Evolutionary conservation across 2,888 invertebrate species (phyloP), one percentile per base, ranked within the genome.

Genomic region (Ceriagrion tenellum): DNA sequence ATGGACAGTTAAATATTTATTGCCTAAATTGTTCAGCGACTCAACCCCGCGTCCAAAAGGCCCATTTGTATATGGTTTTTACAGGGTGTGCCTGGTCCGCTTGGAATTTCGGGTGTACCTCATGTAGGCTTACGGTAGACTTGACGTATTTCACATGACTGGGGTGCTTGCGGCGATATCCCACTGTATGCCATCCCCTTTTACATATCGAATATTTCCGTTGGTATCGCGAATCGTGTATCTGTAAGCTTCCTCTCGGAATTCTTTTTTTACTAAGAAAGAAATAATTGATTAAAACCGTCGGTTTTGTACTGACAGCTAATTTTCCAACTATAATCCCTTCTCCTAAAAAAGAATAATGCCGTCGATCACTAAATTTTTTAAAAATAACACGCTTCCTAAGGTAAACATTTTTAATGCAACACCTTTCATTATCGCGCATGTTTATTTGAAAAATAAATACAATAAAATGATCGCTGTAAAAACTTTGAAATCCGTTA

Each of bases 371-470:
- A 81, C 81, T 81, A 35, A 81, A 35, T 81, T n/a, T 81, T 35
- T 81, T 35, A 30, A 30, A 30, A 30, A 81, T 81, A 81, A 35
- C 35, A 81, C 30, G 30, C 35, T 35, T 81, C 30, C 30, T 81
- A 81, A 81, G 81, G 13, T 35, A 69, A 69, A 35, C 35, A 35
- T 69, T 69, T 69, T 81, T 35, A 81, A 81, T 35, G 81, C 81
- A 30, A 35, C 81, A 81, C 35, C 81, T 81, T 81, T 35, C 81
- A 81, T 35, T 81, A 81, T 81, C 18, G 16, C 81, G 81, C 81
- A 81, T 81, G 81, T 81, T 81, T 81, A 81, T 81, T 81, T 81
- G 81, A 81, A 81, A 69, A 69, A n/a, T n/a, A n/a, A n/a, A n/a
- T n/a, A n/a, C n/a, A 69, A 35, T 16, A 81, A 81, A 30, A 30